Percentiles rank a stretch among this genome's conserved stretches.
Evolutionary conservation across 1,140 invertebrate species (phyloP).

Genomic region (Aphaenogaster ashmeadi): DNA sequence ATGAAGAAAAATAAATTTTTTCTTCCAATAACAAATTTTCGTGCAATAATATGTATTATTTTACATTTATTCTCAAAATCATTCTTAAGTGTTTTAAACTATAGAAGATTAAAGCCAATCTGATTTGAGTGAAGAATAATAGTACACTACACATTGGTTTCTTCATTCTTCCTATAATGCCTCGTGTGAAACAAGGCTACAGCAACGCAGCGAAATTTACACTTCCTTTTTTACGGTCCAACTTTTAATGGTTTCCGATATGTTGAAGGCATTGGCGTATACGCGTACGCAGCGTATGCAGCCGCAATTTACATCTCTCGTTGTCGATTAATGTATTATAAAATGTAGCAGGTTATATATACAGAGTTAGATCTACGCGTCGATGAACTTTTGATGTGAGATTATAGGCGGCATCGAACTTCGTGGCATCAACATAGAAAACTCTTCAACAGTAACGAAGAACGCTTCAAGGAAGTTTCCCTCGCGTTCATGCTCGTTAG

Average conservation of each 20-base stretch:
- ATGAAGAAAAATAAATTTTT: not conserved
- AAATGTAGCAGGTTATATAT: constrained; percentile 7
- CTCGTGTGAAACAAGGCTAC: not conserved
- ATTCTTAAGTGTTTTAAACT: not conserved
- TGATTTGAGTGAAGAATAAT: constrained; percentile 1
- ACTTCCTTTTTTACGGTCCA: not conserved
- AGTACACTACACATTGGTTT: not conserved
- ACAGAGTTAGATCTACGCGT: not conserved
- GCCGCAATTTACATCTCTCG: constrained; percentile 14
- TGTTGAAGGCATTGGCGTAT: not conserved
- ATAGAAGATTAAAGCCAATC: not conserved
- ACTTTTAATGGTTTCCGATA: constrained; percentile 37
- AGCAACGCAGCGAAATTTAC: not conserved
- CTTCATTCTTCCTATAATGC: not conserved
- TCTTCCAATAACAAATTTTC: not conserved
- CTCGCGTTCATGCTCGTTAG: constrained; percentile 29
- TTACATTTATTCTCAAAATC: not conserved
- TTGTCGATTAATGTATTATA: constrained; percentile 45
- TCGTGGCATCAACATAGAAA: not conserved
- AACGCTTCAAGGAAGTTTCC: constrained; percentile 9
- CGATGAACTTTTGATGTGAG: constrained; percentile 41
- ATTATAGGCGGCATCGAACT: constrained; percentile 37
- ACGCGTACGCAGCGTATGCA: not conserved
- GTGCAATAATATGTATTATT: not conserved
- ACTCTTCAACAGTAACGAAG: constrained; percentile 17